phyloP scores from a whole-genome alignment of 64 coral and sea anemone genomes.

The Montipora foliosa region DNA sequence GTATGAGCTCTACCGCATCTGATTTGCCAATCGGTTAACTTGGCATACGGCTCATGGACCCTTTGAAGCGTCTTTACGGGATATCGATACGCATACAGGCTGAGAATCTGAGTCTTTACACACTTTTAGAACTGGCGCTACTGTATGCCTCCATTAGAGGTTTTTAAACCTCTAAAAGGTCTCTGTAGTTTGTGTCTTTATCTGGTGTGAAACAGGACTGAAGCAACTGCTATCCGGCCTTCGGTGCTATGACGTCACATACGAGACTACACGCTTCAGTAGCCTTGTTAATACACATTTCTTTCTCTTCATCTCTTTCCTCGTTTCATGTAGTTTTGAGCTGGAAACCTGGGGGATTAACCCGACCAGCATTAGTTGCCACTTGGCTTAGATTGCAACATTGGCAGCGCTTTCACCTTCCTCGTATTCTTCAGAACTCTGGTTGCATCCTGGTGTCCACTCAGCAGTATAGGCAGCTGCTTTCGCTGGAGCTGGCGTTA shows the following conservation, averaged over 20 bases:
- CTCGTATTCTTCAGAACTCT: slow-evolving; percentile 62
- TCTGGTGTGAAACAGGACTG: slow-evolving; percentile 45
- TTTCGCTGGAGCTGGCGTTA: slow-evolving; percentile 39
- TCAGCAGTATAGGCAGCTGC: neutral
- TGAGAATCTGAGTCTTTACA: too few species aligned
- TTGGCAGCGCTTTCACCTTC: neutral
- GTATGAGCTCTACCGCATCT: slow-evolving; percentile 76
- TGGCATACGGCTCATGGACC: slow-evolving; percentile 70
- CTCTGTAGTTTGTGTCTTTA: slow-evolving; percentile 25
- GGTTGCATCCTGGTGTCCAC: slow-evolving; percentile 56
- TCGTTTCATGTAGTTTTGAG: slow-evolving; percentile 59
- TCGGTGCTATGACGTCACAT: slow-evolving; percentile 72
- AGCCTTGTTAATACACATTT: slow-evolving; percentile 69
- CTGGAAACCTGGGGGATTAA: slow-evolving; percentile 54
- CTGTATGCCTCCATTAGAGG: slow-evolving; percentile 68
- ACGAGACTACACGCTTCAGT: slow-evolving; percentile 75
- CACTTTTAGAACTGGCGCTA: neutral
- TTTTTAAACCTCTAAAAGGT: slow-evolving; percentile 20
- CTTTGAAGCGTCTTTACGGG: slow-evolving; percentile 9
- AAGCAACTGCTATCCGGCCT: slow-evolving; percentile 66
- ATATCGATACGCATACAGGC: neutral
- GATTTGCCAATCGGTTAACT: slow-evolving; percentile 77
- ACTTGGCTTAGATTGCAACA: slow-evolving; percentile 22
- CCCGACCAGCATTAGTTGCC: slow-evolving; percentile 24
- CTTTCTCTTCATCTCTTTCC: slow-evolving; percentile 64